phyloP scores from a whole-genome alignment of 2,888 invertebrate genomes.

The Philereme transversata region DNA sequence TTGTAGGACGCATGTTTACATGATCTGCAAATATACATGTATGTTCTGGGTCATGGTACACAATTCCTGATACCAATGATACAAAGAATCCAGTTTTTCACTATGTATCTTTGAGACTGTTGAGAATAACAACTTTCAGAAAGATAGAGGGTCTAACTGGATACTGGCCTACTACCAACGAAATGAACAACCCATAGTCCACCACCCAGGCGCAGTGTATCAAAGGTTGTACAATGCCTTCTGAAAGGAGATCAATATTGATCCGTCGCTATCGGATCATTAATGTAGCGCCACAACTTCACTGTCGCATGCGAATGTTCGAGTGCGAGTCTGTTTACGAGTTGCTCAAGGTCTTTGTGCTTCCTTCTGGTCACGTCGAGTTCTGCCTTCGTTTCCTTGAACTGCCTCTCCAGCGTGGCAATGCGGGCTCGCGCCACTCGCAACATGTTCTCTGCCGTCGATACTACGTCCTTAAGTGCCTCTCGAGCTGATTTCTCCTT shows the following conservation, averaged over 20 bases:
- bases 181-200: background rate
- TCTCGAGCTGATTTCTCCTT: slow-evolving; percentile 71
- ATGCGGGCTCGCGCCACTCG: slow-evolving; percentile 71
- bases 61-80: too few relatives aligned
- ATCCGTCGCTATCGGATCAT: slow-evolving; percentile 43
- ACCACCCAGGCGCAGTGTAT: background rate
- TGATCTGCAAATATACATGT: too few relatives aligned
- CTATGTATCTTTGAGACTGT: too few relatives aligned
- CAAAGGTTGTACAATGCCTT: slow-evolving; percentile 1
- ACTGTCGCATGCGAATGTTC: slow-evolving; percentile 53
- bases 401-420: slow-evolving; percentile 64
- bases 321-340: slow-evolving; percentile 64
- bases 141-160: background rate
- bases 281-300: slow-evolving; percentile 59
- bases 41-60: too few relatives aligned
- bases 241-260: slow-evolving; percentile 17
- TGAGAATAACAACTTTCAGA: too few relatives aligned
- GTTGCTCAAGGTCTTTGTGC: slow-evolving; percentile 73
- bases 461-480: slow-evolving; percentile 65
- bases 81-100: too few relatives aligned
- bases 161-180: slow-evolving; percentile 1
- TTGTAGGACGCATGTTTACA: too few relatives aligned
- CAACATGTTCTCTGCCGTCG: slow-evolving; percentile 71
- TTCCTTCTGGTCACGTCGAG: slow-evolving; percentile 63
- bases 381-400: slow-evolving; percentile 64